These are phyloP conservation scores for Edolisoma coerulescens DNA, from an alignment of 2,113 vertebrate species.

Conservation along the genomic window DNA sequence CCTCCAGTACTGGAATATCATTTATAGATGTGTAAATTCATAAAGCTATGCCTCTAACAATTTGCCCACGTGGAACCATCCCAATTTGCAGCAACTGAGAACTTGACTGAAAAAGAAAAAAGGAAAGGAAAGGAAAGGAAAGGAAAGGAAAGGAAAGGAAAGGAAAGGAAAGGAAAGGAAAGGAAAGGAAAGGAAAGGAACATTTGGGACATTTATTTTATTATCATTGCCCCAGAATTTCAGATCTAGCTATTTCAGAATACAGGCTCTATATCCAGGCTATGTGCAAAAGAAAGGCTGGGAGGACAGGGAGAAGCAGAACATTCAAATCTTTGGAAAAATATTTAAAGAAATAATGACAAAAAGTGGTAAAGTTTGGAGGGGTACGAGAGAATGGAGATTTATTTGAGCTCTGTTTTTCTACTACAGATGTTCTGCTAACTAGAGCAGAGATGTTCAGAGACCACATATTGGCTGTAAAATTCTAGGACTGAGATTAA, in stretches of 20 bases:
- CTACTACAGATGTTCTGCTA: conserved; percentile 50
- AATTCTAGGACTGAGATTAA: conserved; percentile 49
- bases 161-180: not conserved
- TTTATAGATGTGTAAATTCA: conserved; percentile 47
- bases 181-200: not conserved
- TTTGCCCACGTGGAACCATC: conserved; percentile 17
- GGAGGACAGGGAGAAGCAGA: not conserved
- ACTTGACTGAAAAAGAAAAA: not conserved
- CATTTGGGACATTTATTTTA: not conserved
- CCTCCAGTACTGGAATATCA: conserved; percentile 53
- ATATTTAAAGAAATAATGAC: conserved; percentile 30
- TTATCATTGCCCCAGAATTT: not conserved
- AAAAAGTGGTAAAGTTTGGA: not conserved
- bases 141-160: not conserved
- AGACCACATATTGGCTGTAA: conserved; percentile 55
- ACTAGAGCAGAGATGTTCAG: conserved; percentile 35
- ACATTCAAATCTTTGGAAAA: conserved; percentile 7
- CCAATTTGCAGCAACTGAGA: not conserved
- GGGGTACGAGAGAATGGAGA: not conserved
- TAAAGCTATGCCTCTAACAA: conserved; percentile 16
- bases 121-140: not conserved
- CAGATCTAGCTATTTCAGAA: not conserved
- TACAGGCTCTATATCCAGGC: not conserved
- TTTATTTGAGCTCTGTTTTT: conserved; percentile 46
- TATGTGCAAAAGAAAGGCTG: not conserved